Percentiles rank a stretch among this genome's conserved stretches.
These are phyloP conservation scores for Bombus fervidus DNA, from an alignment of 1,140 invertebrate genomes.

Conservation along the genomic window DNA sequence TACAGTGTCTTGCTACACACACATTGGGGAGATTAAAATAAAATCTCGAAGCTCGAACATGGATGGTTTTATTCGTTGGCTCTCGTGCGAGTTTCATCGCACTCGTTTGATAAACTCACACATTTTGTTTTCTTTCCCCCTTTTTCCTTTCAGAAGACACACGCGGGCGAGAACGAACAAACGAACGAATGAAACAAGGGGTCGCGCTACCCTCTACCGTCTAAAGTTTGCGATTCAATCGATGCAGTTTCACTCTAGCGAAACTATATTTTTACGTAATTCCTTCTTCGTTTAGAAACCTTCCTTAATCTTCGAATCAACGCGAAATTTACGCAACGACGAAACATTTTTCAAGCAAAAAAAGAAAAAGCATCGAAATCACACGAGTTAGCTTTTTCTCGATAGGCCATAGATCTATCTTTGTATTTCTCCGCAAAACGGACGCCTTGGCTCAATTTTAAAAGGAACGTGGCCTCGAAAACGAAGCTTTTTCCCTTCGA, in stretches of 20 bases:
- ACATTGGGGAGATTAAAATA: slow-evolving; percentile 68
- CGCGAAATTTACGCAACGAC: not conserved
- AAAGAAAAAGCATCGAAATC: not conserved
- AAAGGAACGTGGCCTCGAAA: not conserved
- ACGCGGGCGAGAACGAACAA: not conserved
- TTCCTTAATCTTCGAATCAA: too few species aligned
- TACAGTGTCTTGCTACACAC: slow-evolving; percentile 69
- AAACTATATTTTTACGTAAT: not conserved
- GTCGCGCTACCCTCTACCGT: not conserved
- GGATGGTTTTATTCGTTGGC: slow-evolving; percentile 39
- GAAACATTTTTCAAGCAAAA: not conserved
- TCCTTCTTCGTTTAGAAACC: not conserved
- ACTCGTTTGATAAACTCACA: not conserved
- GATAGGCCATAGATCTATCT: not conserved
- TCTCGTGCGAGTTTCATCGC: not conserved
- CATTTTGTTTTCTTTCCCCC: not conserved
- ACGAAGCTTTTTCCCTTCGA: slow-evolving; percentile 19
- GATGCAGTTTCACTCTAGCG: not conserved
- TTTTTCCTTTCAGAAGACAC: not conserved
- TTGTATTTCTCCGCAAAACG: not conserved
- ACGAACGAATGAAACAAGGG: not conserved
- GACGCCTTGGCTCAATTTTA: not conserved
- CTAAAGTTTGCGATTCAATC: not conserved
- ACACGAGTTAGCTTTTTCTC: too few species aligned
- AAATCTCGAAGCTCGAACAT: slow-evolving; percentile 68